Evolutionary conservation across 2,113 vertebrate genomes (phyloP), one percentile per base, ranked within the genome.

Genomic region (Zootoca vivipara): DNA sequence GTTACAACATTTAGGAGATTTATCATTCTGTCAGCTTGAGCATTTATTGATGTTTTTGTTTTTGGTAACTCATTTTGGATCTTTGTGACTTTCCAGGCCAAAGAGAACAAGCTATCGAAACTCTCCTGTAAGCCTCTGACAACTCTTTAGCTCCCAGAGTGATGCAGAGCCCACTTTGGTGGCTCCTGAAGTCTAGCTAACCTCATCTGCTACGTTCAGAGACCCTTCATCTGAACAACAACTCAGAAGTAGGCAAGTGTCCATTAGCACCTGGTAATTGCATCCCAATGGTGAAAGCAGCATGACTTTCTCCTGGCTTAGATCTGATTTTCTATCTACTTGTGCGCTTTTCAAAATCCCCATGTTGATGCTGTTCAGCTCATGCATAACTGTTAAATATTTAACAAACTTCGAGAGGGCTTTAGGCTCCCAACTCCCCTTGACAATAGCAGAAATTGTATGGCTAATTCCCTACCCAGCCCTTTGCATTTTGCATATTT

Each of bases 311-410:
- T 20, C 85, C 46, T 18, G 26, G 24, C 35, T 38, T 92, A 81
- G 92, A 84, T 90, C 92, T 92, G 90, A 91, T 18, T 84, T 94
- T 93, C 91, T 90, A 38, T 38, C 42, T 85, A 62, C 28, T 58
- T 58, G 82, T 46, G 38, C 85, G 22, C 35, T 87, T 90, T 94
- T 58, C 92, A 69, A 84, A 92, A 93, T 93, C 52, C 67, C 88
- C 20, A 73, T 20, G 69, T 58, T 87, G 79, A 89, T 62, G 73
- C 9, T 62, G 18, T 56, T 89, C 84, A 92, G 74, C 72, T 85
- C 86, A 77, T 56, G 42, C 65, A 62, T 2, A 91, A 4, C 30
- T 92, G 78, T 89, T 91, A 89, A 91, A 80, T 74, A 84, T 86
- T 93, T 93, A 85, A 91, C 78, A 75, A 88, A 83, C 78, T 5